phyloP scores from a whole-genome alignment of 2,113 vertebrate species.

The Condylura cristata region DNA sequence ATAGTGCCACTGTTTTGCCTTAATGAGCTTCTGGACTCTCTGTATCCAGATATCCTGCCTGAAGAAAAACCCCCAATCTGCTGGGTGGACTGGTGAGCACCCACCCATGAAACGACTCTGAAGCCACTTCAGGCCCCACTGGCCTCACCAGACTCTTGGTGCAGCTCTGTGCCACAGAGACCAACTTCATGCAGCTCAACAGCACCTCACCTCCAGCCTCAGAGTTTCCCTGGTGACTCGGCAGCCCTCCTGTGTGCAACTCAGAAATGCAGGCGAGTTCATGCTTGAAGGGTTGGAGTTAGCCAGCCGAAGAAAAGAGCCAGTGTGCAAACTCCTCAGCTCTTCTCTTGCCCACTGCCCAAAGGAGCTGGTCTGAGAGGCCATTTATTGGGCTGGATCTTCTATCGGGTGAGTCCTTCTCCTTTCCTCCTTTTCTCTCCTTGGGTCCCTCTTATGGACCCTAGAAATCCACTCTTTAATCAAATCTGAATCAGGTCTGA shows the following conservation, averaged over 20 bases:
- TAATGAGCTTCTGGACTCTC: not conserved
- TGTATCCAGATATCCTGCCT: not conserved
- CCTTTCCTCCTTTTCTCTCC: not conserved
- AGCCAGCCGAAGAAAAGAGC: not conserved
- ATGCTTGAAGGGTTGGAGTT: not conserved
- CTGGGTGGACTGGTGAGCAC: not conserved
- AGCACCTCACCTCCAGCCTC: accelerated
- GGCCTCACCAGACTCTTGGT: not conserved
- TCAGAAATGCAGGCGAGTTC: not conserved
- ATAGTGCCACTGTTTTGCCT: not conserved
- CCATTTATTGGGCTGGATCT: not conserved
- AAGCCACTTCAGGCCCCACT: not conserved
- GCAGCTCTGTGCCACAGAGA: not conserved
- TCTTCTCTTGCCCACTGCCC: not conserved
- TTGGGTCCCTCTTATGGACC: not conserved
- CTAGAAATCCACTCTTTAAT: not conserved
- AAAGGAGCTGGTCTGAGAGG: not conserved
- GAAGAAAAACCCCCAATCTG: not conserved
- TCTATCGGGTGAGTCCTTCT: not conserved
- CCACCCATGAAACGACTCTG: accelerated
- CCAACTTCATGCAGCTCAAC: not conserved
- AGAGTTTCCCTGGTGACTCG: not conserved
- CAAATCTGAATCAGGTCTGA: not conserved
- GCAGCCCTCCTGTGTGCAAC: no score
- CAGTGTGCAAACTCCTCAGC: not conserved